Conservation (phyloP, 2,797 vertebrate genomes). For the Etheostoma perlongum region DNA sequence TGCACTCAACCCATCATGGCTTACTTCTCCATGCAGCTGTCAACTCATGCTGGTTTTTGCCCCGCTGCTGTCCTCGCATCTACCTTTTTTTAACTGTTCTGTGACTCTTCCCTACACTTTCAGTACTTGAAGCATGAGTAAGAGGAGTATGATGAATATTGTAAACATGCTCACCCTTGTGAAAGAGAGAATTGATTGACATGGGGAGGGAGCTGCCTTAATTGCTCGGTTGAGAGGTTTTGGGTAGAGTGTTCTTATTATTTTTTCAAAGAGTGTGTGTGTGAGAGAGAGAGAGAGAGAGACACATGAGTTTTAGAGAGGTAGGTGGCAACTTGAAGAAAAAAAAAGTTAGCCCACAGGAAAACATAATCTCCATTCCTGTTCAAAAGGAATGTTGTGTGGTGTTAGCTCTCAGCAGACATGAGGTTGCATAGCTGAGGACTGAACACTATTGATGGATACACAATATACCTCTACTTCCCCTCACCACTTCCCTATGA, state of each 20-base stretch:
- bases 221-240: constrained; percentile 59
- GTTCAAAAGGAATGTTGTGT: constrained; percentile 60
- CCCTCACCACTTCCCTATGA: constrained; percentile 49
- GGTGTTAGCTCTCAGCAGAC: constrained; percentile 60
- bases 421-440: constrained; percentile 53
- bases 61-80: constrained; percentile 22
- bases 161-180: constrained; percentile 52
- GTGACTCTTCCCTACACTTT: constrained; percentile 18
- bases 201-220: constrained; percentile 42
- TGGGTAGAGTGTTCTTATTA: constrained; percentile 48
- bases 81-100: constrained; percentile 27
- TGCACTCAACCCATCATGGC: constrained; percentile 21
- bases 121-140: constrained; percentile 11
- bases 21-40: constrained; percentile 26
- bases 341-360: constrained; percentile 50
- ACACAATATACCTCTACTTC: constrained; percentile 54
- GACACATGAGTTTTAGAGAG: constrained; percentile 30
- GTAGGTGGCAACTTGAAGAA: constrained; percentile 9
- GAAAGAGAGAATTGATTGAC: constrained; percentile 62
- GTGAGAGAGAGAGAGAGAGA: neutral
- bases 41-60: constrained; percentile 28
- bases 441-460: constrained; percentile 56
- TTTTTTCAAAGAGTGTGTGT: neutral
- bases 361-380: constrained; percentile 56
- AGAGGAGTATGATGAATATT: constrained; percentile 59